phyloP scores from a whole-genome alignment of 2,113 vertebrate species.

The Protomyctophum bolini region DNA sequence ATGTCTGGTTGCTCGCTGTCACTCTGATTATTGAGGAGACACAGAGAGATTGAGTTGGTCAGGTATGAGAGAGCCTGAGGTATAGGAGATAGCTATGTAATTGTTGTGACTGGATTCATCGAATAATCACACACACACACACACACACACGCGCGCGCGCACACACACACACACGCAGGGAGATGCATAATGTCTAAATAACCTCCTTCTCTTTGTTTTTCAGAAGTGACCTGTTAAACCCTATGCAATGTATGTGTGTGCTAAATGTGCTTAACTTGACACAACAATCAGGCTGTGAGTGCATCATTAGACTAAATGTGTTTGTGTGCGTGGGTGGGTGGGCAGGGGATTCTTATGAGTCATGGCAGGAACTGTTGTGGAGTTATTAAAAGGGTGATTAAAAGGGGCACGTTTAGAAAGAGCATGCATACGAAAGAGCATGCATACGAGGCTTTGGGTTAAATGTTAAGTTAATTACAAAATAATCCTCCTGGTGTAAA shows the following conservation, averaged over 20 bases:
- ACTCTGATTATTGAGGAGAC: slow-evolving; percentile 73
- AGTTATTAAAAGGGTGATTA: slow-evolving; percentile 35
- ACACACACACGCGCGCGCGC: not conserved
- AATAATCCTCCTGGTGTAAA: too few relatives aligned
- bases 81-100: slow-evolving; percentile 61
- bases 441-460: too few relatives aligned
- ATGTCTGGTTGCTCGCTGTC: slow-evolving; percentile 68
- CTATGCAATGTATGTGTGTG: slow-evolving; percentile 53
- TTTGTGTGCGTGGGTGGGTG: slow-evolving; percentile 1
- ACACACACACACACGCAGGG: slow-evolving; percentile 6
- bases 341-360: slow-evolving; percentile 23
- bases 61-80: slow-evolving; percentile 65
- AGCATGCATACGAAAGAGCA: not conserved
- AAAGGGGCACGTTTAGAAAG: slow-evolving; percentile 20
- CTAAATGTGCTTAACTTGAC: slow-evolving; percentile 33
- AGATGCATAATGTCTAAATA: slow-evolving; percentile 28
- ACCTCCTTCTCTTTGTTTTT: slow-evolving; percentile 60
- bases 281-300: slow-evolving; percentile 52
- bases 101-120: slow-evolving; percentile 26
- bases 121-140: slow-evolving; percentile 3
- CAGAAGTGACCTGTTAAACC: slow-evolving; percentile 64
- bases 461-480: too few relatives aligned
- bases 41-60: slow-evolving; percentile 67
- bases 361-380: slow-evolving; percentile 31
- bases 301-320: slow-evolving; percentile 61